Evolutionary conservation across 2,888 invertebrate genomes (phyloP), one percentile per base, ranked within the genome.

Genomic region (Cremastinae sp.): DNA sequence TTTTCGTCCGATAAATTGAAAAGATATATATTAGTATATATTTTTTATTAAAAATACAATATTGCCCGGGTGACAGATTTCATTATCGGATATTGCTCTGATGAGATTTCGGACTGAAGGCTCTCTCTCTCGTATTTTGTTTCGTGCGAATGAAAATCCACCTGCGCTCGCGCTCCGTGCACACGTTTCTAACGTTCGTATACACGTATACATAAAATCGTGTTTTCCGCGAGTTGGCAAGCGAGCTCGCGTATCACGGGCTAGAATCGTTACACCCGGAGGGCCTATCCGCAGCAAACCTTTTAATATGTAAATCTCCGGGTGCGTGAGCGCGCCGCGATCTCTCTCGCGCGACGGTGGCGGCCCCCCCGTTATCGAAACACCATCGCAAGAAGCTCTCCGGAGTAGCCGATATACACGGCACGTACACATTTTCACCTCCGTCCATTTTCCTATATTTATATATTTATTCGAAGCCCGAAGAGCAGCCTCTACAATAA

Each of bases 251-350:
- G 64, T 62, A 71, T 75, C 76, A 53, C 58, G 59, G 28, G 47
- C 68, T 76, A 76, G 76, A 28, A 76, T 76, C 76, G 76, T 76
- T 76, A 69, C 73, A 76, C 76, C 76, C 73, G 76, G 76, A 68
- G 76, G 76, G 76, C 76, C 76, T 65, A 73, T 76, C 76, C 76
- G 28, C 28, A 59, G 76, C 64, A 76, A 73, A 76, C 73, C 76
- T 76, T 76, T 76, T 76, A 76, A 76, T 76, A 76, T 76, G 76
- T 76, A 76, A 76, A 76, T 76, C 76, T 71, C 28, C 41, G 58
- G 49, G 62, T 43, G 72, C 54, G 66, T 68, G 68, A 66, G 54
- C 49, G 51, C 38, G n/a, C 51, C 69, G 64, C 66, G 56, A 68
- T 65, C 58, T 49, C 58, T 49, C 51, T 62, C 51, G 34, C 28